A percentile compares a stretch with the other conserved stretches of the same genome.
Conservation (phyloP, 2,797 vertebrate species). For the Sparus aurata region DNA sequence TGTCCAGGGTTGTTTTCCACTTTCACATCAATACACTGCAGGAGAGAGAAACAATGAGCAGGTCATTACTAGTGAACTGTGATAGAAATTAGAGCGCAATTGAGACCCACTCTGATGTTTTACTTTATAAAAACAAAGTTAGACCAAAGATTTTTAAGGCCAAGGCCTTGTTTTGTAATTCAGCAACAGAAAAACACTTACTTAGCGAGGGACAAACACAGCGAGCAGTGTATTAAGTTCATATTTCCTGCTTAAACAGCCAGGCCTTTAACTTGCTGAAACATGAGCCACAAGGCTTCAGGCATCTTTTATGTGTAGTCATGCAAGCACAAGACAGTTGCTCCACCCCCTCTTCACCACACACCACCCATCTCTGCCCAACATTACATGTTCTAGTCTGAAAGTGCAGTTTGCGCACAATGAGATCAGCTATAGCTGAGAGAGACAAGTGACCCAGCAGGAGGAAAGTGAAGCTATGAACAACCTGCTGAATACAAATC, state of each 20-base stretch:
- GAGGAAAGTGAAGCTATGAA: background rate
- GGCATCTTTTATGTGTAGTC: constrained; percentile 13
- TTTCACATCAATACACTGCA: constrained; percentile 71
- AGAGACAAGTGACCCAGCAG: background rate
- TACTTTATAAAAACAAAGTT: background rate
- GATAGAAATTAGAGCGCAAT: background rate
- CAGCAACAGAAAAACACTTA: background rate
- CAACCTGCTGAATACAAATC: background rate
- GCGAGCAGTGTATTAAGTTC: background rate
- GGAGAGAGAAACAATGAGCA: background rate
- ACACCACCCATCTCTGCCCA: background rate
- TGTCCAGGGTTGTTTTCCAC: constrained; percentile 51
- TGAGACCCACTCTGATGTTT: background rate
- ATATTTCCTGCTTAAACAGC: background rate
- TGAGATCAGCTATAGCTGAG: background rate
- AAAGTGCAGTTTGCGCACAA: background rate
- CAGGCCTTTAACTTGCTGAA: background rate
- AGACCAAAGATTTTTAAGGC: background rate
- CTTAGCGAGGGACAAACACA: background rate
- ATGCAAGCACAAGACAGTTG: background rate
- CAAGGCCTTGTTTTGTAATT: background rate
- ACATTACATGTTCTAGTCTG: background rate
- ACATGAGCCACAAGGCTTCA: background rate
- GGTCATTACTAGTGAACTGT: background rate
- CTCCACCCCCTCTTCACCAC: too few species aligned